Conservation (phyloP, 2,888 invertebrate genomes). For the Melikaiella ostensackeni region DNA sequence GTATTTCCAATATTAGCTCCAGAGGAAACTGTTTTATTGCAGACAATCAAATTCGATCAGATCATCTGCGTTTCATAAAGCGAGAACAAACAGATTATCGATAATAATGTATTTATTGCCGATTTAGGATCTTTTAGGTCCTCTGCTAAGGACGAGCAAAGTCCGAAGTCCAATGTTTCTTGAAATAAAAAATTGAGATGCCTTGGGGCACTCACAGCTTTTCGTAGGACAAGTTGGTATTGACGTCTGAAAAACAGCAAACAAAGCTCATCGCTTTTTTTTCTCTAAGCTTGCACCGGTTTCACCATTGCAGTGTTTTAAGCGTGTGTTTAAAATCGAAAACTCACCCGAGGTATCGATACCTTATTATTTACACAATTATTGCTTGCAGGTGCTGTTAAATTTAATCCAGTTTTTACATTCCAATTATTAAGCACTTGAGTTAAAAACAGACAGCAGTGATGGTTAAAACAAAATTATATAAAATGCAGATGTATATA, state of each 20-base stretch:
- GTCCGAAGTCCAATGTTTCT: slow-evolving; percentile 72
- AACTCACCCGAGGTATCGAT: slow-evolving; percentile 5
- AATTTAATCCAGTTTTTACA: neutral
- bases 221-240: slow-evolving; percentile 94
- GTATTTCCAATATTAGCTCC: slow-evolving; percentile 31
- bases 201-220: slow-evolving; percentile 86
- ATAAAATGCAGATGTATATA: slow-evolving; percentile 39
- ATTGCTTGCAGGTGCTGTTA: neutral
- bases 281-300: slow-evolving; percentile 5
- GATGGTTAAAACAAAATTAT: slow-evolving; percentile 29
- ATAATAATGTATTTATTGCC: slow-evolving; percentile 47
- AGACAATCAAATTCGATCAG: slow-evolving; percentile 25
- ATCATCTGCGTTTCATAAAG: slow-evolving; percentile 20
- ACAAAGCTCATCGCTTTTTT: slow-evolving; percentile 64
- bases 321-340: slow-evolving; percentile 32
- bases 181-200: slow-evolving; percentile 78
- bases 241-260: slow-evolving; percentile 86
- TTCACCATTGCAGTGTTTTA: slow-evolving; percentile 26
- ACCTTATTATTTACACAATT: neutral
- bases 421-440: neutral
- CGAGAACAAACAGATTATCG: slow-evolving; percentile 30
- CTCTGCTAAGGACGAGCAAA: slow-evolving; percentile 53
- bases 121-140: slow-evolving; percentile 47
- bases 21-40: slow-evolving; percentile 32
- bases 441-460: slow-evolving; percentile 42